Evolutionary conservation across 1,140 invertebrate genomes (phyloP).

Genomic region (Amyelois transitella): DNA sequence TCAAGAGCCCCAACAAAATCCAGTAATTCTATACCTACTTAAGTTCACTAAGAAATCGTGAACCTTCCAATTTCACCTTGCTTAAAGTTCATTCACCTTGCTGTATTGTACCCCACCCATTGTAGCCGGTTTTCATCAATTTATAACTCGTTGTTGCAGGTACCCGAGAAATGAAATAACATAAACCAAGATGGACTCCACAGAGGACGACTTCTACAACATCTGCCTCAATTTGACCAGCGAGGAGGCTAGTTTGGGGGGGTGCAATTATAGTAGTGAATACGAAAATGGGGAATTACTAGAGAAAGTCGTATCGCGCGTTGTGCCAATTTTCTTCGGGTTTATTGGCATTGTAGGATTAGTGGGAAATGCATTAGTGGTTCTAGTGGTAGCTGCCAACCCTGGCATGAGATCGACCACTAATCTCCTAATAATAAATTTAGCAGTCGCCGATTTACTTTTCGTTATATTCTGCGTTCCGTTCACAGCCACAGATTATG

Average conservation of each 20-base stretch:
- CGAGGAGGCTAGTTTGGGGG: constrained; percentile 45
- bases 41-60: no score
- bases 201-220: constrained; percentile 62
- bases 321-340: constrained; percentile 91
- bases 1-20: no score
- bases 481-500: constrained; percentile 92
- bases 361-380: constrained; percentile 90
- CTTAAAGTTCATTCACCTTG: no score
- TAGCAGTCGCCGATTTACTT: constrained; percentile 92
- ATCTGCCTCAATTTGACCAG: constrained; percentile 61
- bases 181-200: constrained; percentile 45
- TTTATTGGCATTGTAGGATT: constrained; percentile 91
- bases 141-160: constrained; percentile 38
- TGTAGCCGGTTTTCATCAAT: not conserved
- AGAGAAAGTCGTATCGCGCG: constrained; percentile 78
- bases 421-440: constrained; percentile 92
- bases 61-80: no score
- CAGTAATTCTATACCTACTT: no score
- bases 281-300: constrained; percentile 71
- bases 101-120: not conserved
- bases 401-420: constrained; percentile 95
- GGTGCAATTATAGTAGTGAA: constrained; percentile 55
- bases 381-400: constrained; percentile 89
- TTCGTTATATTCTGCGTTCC: constrained; percentile 98
- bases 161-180: constrained; percentile 17